Conservation (phyloP, 2,888 invertebrate species). For the Platycheirus rosarum region DNA sequence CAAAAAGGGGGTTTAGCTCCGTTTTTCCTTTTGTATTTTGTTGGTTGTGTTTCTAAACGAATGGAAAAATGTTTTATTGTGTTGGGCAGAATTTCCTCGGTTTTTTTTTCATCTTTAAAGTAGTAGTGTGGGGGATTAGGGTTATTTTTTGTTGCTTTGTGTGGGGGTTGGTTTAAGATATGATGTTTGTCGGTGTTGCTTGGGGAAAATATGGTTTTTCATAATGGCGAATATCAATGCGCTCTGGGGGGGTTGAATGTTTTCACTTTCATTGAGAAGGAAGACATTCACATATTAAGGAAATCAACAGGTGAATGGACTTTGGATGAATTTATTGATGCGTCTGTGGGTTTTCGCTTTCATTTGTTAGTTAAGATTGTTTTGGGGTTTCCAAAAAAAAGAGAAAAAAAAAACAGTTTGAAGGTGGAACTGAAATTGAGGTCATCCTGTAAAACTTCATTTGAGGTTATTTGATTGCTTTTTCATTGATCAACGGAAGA, state of each 20-base stretch:
- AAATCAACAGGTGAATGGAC: slow-evolving; percentile 54
- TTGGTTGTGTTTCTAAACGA: slow-evolving; percentile 54
- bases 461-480: background rate
- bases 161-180: slow-evolving; percentile 58
- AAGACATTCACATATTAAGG: background rate
- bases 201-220: slow-evolving; percentile 56
- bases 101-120: slow-evolving; percentile 36
- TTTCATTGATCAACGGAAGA: background rate
- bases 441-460: background rate
- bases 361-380: slow-evolving; percentile 11
- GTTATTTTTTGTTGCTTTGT: slow-evolving; percentile 18
- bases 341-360: slow-evolving; percentile 41
- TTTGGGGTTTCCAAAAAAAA: background rate
- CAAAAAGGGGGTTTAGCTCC: slow-evolving; percentile 15
- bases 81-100: slow-evolving; percentile 1
- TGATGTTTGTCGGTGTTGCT: slow-evolving; percentile 9
- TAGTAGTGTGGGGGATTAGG: slow-evolving; percentile 27
- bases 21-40: background rate
- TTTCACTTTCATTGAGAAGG: slow-evolving; percentile 50
- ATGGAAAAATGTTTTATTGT: slow-evolving; percentile 54
- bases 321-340: slow-evolving; percentile 26
- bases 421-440: background rate
- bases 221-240: slow-evolving; percentile 69
- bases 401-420: no score
- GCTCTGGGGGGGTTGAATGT: background rate